Base-by-base conservation (phyloP, 2,113 vertebrate genomes). In the Hypomesus transpacificus region DNA sequence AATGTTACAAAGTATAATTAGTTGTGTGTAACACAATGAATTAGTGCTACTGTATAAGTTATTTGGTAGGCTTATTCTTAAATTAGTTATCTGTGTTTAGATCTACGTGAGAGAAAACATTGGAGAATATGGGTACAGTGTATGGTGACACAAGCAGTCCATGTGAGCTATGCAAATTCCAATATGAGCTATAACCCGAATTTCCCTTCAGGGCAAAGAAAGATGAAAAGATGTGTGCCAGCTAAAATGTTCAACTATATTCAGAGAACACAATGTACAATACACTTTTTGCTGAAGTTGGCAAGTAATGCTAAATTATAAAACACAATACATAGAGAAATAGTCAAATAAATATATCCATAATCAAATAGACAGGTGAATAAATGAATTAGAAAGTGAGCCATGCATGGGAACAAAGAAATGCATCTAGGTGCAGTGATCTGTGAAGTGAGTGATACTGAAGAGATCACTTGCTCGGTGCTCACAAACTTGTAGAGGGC, bases 331-430 rank as follows among this genome's bases (percentile, higher is more conserved):
- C 9, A 70, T 18, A 20, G 17, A 65, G 51, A 73, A 60, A 14
- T 31, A 66, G n/a, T 46, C 69, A 60, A 26, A 71, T 31, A 63
- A 63, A 24, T 14, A 63, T 6, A 39, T 39, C 20, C 6, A 61
- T n/a, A 34, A 71, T 52, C 26, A 34, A 14, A 56, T 51, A 73
- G 59, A 66, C 31, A 68, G 62, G 65, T 73, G 28, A 69, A 20
- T 67, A 74, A 72, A 24, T 62, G 74, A 84, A 80, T 68, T 75
- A 78, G 57, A 16, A 84, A 85, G 53, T 64, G 78, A 88, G 89
- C 82, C 60, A 58, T 46, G 39, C 39, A 46, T 46, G 7, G 26
- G 28, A 63, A 63, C 79, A 82, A 65, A 74, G 83, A 84, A 86
- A 82, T 46, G 16, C 24, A 66, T 79, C 73, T 75, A 83, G 80